Conservation (phyloP, 1,140 invertebrate genomes). For the Drosophila melanogaster region DNA sequence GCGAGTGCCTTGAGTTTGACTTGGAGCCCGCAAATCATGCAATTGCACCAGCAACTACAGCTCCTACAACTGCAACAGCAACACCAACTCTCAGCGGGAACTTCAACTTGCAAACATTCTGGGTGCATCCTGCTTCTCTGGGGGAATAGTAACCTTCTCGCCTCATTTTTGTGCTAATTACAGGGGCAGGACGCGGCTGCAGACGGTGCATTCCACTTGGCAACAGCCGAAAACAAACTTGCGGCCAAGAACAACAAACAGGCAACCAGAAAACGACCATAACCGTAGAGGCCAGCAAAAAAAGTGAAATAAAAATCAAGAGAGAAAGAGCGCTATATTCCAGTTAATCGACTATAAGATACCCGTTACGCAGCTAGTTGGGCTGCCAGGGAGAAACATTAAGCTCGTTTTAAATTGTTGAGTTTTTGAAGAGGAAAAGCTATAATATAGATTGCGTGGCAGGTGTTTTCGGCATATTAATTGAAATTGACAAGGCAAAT, state of each 20-base stretch:
- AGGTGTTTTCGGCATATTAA: too few relatives aligned
- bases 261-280: slow-evolving; percentile 54
- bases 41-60: slow-evolving; percentile 46
- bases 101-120: slow-evolving; percentile 72
- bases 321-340: too few relatives aligned
- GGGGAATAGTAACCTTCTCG: not conserved
- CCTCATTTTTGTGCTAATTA: slow-evolving; percentile 72
- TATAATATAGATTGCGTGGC: not conserved
- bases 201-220: slow-evolving; percentile 64
- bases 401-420: too few relatives aligned
- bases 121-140: slow-evolving; percentile 42
- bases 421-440: not conserved
- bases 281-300: slow-evolving; percentile 36
- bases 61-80: slow-evolving; percentile 17
- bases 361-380: not conserved
- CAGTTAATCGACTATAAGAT: not conserved
- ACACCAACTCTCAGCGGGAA: slow-evolving; percentile 46
- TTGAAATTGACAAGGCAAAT: too few relatives aligned
- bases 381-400: too few relatives aligned
- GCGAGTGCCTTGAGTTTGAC: slow-evolving; percentile 58
- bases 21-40: slow-evolving; percentile 68
- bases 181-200: slow-evolving; percentile 55
- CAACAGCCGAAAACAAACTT: slow-evolving; percentile 73
- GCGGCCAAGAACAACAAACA: slow-evolving; percentile 68
- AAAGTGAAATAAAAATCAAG: slow-evolving; percentile 2